Percentiles rank a stretch among this genome's conserved stretches.
These are phyloP conservation scores for Neuroscelio doddi DNA, from an alignment of 2,888 invertebrate species.

Conservation along the genomic window DNA sequence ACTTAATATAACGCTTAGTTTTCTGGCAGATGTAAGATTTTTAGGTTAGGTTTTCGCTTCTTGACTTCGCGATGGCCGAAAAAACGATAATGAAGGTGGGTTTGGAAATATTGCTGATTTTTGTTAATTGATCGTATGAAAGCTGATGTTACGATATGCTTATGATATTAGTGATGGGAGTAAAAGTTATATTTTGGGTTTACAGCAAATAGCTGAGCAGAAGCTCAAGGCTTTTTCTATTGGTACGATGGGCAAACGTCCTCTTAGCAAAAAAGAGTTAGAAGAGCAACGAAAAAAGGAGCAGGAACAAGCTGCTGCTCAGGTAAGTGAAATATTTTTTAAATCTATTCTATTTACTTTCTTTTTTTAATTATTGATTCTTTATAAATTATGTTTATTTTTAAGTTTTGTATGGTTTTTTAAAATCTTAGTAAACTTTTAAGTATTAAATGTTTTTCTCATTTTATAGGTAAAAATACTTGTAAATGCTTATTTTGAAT, in stretches of 20 bases:
- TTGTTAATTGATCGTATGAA: too few relatives aligned
- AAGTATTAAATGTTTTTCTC: too few relatives aligned
- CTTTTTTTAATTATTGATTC: constrained; percentile 6
- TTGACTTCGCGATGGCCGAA: constrained; percentile 34
- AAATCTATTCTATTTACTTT: neutral
- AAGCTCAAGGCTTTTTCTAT: constrained; percentile 85
- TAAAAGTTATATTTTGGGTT: constrained; percentile 8
- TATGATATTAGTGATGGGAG: too few relatives aligned
- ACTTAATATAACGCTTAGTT: too few relatives aligned
- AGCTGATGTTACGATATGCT: too few relatives aligned
- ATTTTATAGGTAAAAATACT: too few relatives aligned
- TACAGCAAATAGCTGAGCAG: constrained; percentile 79
- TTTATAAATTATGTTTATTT: too few relatives aligned
- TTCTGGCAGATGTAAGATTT: constrained; percentile 20
- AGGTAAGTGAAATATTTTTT: constrained; percentile 78
- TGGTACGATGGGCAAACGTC: constrained; percentile 82
- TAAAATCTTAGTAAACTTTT: too few relatives aligned
- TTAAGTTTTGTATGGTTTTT: too few relatives aligned
- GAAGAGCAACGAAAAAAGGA: constrained; percentile 91
- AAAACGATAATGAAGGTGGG: constrained; percentile 44
- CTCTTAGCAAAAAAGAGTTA: constrained; percentile 85
- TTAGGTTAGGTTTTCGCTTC: constrained; percentile 26
- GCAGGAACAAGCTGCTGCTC: constrained; percentile 92
- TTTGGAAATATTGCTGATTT: too few relatives aligned
- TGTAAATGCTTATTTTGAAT: too few relatives aligned